Conservation (phyloP, 2,113 vertebrate genomes). For the Thamnaconus septentrionalis region DNA sequence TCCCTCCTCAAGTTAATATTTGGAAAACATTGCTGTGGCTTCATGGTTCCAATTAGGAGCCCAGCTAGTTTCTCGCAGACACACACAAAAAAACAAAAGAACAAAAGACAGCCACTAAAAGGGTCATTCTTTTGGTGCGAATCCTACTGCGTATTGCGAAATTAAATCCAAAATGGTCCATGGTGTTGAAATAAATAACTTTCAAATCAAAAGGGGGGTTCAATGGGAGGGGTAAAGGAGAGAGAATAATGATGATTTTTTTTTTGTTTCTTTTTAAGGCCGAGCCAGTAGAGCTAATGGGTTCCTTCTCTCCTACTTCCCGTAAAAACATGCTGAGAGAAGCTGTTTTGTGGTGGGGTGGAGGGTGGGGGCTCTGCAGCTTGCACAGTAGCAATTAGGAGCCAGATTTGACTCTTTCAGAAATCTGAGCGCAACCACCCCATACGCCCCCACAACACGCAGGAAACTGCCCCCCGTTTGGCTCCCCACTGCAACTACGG, state of each 20-base stretch:
- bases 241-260: constrained; percentile 26
- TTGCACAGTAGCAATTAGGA: constrained; percentile 56
- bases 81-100: too few relatives aligned
- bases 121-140: too few relatives aligned
- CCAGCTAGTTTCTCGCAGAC: too few relatives aligned
- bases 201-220: constrained; percentile 9
- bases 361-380: constrained; percentile 25
- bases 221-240: constrained; percentile 5
- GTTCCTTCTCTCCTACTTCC: constrained; percentile 15
- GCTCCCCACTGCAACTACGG: not conserved
- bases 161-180: too few relatives aligned
- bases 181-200: too few relatives aligned
- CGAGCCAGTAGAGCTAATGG: constrained; percentile 9
- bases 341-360: constrained; percentile 41
- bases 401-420: constrained; percentile 38
- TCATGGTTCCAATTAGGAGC: too few relatives aligned
- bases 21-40: too few relatives aligned
- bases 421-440: constrained; percentile 41
- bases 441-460: constrained; percentile 15
- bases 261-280: not conserved
- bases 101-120: too few relatives aligned
- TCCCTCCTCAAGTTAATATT: too few relatives aligned
- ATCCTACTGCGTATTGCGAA: too few relatives aligned
- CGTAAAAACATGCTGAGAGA: constrained; percentile 55
- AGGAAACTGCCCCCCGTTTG: constrained; percentile 22